Evolutionary conservation across 2,113 vertebrate genomes (phyloP), one percentile per base, ranked within the genome.

Genomic region (Ptilonorhynchus violaceus): DNA sequence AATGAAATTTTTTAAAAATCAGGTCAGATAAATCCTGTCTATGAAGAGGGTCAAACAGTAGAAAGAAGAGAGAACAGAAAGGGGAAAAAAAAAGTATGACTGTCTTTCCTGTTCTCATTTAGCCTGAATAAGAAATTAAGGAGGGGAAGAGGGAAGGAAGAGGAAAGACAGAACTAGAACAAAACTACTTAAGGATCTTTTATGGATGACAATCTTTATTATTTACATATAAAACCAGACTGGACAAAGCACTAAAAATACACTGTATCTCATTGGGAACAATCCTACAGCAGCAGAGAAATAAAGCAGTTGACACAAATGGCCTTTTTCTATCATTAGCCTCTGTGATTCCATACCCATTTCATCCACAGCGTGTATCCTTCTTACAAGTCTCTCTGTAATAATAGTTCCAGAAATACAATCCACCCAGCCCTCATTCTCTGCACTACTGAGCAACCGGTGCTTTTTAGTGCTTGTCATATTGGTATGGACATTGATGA

Each of bases 321-420:
- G 83, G 91, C 83, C 95, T 89, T 95, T 93, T 96, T 96, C 92
- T 96, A 92, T 94, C 96, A 95, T 94, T 95, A 96, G 89, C 76
- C 76, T 91, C 90, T 91, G 63, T 79, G 80, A 95, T 96, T 93
- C 92, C 96, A 63, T 88, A 62, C 80, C 87, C 52, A 96, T 94
- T 96, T 96, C 59, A 91, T 85, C 89, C 95, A 74, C 96, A 97
- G 96, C 92, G 28, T 96, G 96, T 58, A 85, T 58, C 89, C 89
- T 78, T 89, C 95, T 96, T 89, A 66, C 93, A 96, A 93, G 89
- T 82, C 31, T 77, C 42, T 94, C 94, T 85, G 73, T 56, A 96
- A 95, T 96, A 97, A 97, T 94, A 96, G 91, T 69, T 87, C 77
- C 91, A 96, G 89, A 96, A 96, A 94, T 95, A 96, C 94, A 92